These are phyloP conservation scores for Lamproptera curius DNA, from an alignment of 2,888 invertebrate species.

Conservation along the genomic window DNA sequence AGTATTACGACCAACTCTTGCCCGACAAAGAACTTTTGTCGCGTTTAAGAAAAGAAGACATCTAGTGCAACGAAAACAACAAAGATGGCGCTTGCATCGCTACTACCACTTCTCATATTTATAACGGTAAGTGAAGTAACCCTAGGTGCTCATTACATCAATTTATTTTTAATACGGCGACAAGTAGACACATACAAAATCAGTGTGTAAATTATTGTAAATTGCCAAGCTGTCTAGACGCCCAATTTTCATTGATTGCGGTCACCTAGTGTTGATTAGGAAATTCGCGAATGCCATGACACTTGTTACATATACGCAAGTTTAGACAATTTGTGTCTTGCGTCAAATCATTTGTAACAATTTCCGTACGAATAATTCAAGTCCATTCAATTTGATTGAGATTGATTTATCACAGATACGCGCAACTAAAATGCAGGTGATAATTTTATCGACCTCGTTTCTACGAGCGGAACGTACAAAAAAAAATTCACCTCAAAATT, in stretches of 20 bases:
- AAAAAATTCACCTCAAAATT: conserved; percentile 16
- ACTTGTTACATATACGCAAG: conserved; percentile 29
- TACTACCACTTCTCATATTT: conserved; percentile 35
- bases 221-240: conserved; percentile 59
- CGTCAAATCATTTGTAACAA: conserved; percentile 33
- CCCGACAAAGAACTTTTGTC: conserved; percentile 57
- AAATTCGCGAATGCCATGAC: conserved; percentile 33
- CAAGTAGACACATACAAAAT: conserved; percentile 29
- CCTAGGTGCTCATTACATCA: conserved; percentile 1
- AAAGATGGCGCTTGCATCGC: conserved; percentile 44
- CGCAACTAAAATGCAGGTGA: background rate
- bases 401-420: background rate
- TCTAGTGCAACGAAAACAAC: conserved; percentile 29
- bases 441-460: conserved; percentile 1
- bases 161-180: conserved; percentile 23
- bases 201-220: conserved; percentile 46
- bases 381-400: background rate
- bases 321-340: conserved; percentile 47
- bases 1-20: conserved; percentile 47
- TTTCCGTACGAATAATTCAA: conserved; percentile 27
- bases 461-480: background rate
- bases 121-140: conserved; percentile 46
- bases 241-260: conserved; percentile 52
- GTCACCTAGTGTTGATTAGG: conserved; percentile 50
- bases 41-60: conserved; percentile 50